Evolutionary conservation across 2,888 invertebrate genomes (phyloP).

Genomic region (Cylindroiulus punctatus): DNA sequence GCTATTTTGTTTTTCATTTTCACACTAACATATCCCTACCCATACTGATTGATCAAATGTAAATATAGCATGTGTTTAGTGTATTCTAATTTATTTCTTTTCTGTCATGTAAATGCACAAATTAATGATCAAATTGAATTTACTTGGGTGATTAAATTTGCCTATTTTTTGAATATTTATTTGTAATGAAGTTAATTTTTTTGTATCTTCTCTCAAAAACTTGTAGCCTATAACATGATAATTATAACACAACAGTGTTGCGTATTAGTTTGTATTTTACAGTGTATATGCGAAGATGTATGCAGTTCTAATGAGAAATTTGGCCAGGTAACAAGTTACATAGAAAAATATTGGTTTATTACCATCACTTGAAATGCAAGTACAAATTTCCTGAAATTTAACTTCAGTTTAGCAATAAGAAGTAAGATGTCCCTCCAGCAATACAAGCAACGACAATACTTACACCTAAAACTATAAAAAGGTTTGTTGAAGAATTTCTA

Average conservation of each 20-base stretch:
- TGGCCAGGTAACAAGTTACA: neutral
- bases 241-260: too few species aligned
- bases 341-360: neutral
- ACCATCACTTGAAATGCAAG: neutral
- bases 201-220: neutral
- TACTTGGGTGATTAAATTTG: slow-evolving; percentile 40
- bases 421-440: slow-evolving; percentile 47
- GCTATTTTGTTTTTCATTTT: neutral
- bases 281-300: too few species aligned
- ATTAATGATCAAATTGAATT: slow-evolving; percentile 42
- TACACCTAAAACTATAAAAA: slow-evolving; percentile 48
- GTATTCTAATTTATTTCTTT: slow-evolving; percentile 20
- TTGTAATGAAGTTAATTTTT: neutral
- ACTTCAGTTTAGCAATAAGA: slow-evolving; percentile 13
- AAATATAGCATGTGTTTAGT: slow-evolving; percentile 4
- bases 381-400: neutral
- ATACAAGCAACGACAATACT: slow-evolving; percentile 44
- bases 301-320: neutral
- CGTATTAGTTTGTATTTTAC: too few species aligned
- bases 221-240: too few species aligned
- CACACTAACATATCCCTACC: slow-evolving; percentile 6
- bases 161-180: slow-evolving; percentile 28
- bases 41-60: neutral
- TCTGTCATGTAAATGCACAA: slow-evolving; percentile 37
- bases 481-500: neutral